phyloP scores from a whole-genome alignment of 2,888 invertebrate genomes.

The Endomychus coccineus region DNA sequence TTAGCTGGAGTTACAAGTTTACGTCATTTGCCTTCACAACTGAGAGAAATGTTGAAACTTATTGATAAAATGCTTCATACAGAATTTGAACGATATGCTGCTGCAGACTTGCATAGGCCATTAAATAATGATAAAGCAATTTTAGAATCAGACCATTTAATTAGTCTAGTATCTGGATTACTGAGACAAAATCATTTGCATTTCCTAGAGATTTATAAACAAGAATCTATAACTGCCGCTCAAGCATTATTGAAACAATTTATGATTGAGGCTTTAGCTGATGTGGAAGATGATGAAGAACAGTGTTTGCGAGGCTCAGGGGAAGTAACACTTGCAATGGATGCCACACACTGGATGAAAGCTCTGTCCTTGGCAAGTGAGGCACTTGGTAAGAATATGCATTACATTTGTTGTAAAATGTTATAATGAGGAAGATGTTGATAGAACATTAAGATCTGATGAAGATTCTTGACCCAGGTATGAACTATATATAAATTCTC shows the following conservation, averaged over 20 bases:
- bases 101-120: constrained; percentile 85
- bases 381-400: constrained; percentile 37
- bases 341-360: constrained; percentile 40
- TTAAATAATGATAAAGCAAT: constrained; percentile 49
- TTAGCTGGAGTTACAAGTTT: constrained; percentile 91
- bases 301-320: constrained; percentile 49
- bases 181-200: constrained; percentile 79
- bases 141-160: constrained; percentile 21
- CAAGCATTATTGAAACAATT: constrained; percentile 85
- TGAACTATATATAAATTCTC: too few relatives aligned
- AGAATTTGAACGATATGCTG: constrained; percentile 88
- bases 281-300: constrained; percentile 49
- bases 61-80: constrained; percentile 96
- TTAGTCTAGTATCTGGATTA: constrained; percentile 69
- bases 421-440: too few relatives aligned
- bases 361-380: constrained; percentile 38
- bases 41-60: constrained; percentile 89
- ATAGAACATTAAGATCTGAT: too few relatives aligned
- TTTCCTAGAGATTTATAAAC: constrained; percentile 80
- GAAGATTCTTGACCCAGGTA: too few relatives aligned
- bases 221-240: constrained; percentile 83
- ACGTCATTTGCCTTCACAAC: constrained; percentile 89
- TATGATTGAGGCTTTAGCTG: constrained; percentile 69
- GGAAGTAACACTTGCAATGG: constrained; percentile 39
- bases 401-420: too few relatives aligned